phyloP scores from a whole-genome alignment of 2,113 vertebrate genomes.

The Hippopotamus amphibius region DNA sequence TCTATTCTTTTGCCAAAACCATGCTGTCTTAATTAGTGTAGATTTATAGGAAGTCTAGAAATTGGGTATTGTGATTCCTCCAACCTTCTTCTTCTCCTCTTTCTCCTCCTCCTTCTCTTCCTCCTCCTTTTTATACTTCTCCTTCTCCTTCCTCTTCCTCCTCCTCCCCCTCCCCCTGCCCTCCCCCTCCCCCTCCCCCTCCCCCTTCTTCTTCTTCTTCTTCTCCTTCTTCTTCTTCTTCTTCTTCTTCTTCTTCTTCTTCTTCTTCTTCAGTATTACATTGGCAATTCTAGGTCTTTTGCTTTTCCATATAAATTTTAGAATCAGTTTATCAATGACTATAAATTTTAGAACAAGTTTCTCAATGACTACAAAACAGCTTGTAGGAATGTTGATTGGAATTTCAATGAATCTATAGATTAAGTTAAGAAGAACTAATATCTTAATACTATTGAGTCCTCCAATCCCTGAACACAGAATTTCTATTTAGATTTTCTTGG shows the following conservation, averaged over 20 bases:
- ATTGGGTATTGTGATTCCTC: neutral
- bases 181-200: neutral
- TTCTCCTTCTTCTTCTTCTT: neutral
- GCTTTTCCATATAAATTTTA: conserved; percentile 1
- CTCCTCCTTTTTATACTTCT: neutral
- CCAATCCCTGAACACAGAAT: neutral
- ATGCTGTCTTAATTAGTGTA: neutral
- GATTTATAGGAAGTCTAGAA: conserved; percentile 8
- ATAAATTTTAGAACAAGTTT: conserved; percentile 20
- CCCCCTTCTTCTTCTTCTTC: neutral
- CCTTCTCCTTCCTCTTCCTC: neutral
- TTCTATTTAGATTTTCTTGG: neutral
- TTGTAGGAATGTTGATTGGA: neutral
- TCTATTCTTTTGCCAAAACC: neutral
- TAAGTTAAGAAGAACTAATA: neutral
- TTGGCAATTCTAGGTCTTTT: neutral
- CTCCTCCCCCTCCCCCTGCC: too few species aligned
- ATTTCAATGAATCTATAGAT: neutral
- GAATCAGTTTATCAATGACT: neutral
- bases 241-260: neutral
- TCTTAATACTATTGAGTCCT: neutral
- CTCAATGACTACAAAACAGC: neutral
- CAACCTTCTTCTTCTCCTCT: neutral
- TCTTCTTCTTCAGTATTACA: neutral
- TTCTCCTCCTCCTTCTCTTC: neutral